phyloP scores from a whole-genome alignment of 2,113 vertebrate genomes.

The Solea solea region DNA sequence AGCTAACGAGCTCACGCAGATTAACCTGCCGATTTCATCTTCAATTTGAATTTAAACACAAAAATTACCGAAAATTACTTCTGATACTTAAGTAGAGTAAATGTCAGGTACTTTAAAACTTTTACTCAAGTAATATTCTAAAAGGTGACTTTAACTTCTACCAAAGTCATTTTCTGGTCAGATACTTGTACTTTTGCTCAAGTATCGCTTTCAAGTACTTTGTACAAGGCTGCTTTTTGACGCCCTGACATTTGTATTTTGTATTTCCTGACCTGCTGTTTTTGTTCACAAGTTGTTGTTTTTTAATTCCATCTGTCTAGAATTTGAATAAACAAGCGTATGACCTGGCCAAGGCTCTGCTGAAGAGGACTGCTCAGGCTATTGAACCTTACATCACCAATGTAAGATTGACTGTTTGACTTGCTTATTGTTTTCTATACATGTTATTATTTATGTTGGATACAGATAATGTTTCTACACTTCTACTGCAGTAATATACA shows the following conservation, averaged over 20 bases:
- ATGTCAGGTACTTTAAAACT: no score
- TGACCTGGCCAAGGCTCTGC: slow-evolving; percentile 95
- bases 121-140: no score
- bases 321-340: slow-evolving; percentile 99
- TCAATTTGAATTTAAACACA: no score
- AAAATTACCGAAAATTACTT: no score
- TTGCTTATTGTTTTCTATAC: neutral
- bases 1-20: no score
- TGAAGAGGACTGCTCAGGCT: slow-evolving; percentile 97
- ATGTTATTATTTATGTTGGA: neutral
- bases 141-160: no score
- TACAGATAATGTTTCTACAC: neutral
- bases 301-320: slow-evolving; percentile 71
- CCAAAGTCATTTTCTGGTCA: no score
- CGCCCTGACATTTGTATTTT: neutral
- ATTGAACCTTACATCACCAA: slow-evolving; percentile 99
- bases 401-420: slow-evolving; percentile 81
- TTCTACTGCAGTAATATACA: neutral
- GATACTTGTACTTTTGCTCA: no score
- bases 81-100: no score
- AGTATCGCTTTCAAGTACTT: no score
- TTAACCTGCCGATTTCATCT: no score
- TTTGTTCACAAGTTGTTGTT: neutral
- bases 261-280: neutral
- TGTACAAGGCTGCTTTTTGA: neutral